Evolutionary conservation across 2,113 vertebrate species (phyloP).

Genomic region (Porphyrio hochstetteri): DNA sequence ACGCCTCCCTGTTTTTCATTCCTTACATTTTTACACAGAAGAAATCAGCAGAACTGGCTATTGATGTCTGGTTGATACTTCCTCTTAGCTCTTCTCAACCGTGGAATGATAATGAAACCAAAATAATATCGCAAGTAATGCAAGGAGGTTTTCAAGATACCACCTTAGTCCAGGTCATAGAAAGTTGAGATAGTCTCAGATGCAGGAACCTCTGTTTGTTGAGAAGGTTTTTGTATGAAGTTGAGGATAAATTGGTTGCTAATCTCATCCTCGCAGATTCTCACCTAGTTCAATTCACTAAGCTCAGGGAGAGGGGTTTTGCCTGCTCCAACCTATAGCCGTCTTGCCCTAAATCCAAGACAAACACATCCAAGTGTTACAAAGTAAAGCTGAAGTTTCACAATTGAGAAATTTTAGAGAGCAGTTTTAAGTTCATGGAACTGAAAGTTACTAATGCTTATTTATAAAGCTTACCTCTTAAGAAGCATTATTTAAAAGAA

Average conservation of each 20-base stretch:
- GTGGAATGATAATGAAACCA: background rate
- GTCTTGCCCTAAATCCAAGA: background rate
- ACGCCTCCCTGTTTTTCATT: background rate
- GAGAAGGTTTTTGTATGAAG: background rate
- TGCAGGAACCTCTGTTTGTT: background rate
- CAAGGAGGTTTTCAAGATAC: background rate
- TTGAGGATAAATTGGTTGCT: background rate
- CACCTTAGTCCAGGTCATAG: background rate
- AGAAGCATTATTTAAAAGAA: background rate
- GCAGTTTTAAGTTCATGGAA: background rate
- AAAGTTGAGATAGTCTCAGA: background rate
- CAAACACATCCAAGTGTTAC: background rate
- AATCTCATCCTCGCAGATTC: background rate
- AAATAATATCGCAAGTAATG: background rate
- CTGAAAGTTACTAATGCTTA: background rate
- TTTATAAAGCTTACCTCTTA: background rate
- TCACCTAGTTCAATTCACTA: background rate
- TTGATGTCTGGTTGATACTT: background rate
- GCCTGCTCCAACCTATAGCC: background rate
- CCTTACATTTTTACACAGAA: background rate
- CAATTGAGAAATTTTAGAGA: background rate
- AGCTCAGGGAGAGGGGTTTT: background rate
- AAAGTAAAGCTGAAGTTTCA: background rate
- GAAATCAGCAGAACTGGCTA: background rate
- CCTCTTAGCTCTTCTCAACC: background rate